Conservation (phyloP, 2,113 vertebrate species). For the Casuarius casuarius region DNA sequence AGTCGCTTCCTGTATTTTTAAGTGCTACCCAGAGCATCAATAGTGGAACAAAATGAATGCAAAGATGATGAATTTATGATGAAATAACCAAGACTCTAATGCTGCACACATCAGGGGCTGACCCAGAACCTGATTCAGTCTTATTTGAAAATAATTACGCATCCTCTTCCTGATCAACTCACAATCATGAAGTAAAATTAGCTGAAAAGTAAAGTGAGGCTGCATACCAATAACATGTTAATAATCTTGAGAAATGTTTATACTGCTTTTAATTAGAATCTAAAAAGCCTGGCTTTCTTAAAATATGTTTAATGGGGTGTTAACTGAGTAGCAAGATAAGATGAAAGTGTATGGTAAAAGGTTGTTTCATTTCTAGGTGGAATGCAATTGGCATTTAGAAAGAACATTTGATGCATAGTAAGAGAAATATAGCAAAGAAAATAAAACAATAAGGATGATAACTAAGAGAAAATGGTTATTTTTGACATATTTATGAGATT, state of each 20-base stretch:
- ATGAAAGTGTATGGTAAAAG: not conserved
- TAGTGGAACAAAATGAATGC: not conserved
- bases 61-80: not conserved
- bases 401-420: not conserved
- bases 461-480: not conserved
- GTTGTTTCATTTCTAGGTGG: not conserved
- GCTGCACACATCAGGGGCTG: accelerated
- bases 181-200: not conserved
- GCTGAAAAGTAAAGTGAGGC: not conserved
- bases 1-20: not conserved
- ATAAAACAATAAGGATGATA: not conserved
- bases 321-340: not conserved
- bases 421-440: not conserved
- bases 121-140: not conserved
- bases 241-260: not conserved
- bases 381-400: not conserved
- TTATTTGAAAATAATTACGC: not conserved
- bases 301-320: not conserved
- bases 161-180: not conserved
- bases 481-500: not conserved
- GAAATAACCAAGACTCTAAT: not conserved
- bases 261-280: not conserved
- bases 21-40: not conserved
- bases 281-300: not conserved
- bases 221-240: not conserved